These are phyloP conservation scores for Patella pellucida DNA, from an alignment of 2,888 invertebrate genomes.

Conservation along the genomic window DNA sequence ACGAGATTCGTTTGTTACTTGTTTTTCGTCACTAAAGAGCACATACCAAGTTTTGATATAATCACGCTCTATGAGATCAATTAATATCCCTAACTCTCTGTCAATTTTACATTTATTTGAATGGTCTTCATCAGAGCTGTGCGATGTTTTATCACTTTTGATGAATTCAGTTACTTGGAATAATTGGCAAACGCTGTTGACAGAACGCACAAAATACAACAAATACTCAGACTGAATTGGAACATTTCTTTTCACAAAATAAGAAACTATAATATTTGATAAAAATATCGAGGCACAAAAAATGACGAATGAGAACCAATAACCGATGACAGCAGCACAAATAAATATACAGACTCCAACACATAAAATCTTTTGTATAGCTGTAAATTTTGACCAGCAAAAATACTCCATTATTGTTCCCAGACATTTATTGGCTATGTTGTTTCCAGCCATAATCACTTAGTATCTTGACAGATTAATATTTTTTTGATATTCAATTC, in stretches of 20 bases:
- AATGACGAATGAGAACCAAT: background rate
- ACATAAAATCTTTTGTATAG: background rate
- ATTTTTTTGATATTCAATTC: no score
- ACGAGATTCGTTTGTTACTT: slow-evolving; percentile 45
- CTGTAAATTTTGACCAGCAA: background rate
- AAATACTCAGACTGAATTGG: background rate
- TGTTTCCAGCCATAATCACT: background rate
- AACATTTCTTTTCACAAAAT: background rate
- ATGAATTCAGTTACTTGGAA: no score
- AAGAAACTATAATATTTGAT: background rate
- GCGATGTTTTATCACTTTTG: no score
- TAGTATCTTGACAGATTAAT: no score
- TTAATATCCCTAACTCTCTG: slow-evolving; percentile 23
- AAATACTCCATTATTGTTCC: background rate
- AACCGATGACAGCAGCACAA: background rate
- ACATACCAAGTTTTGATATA: slow-evolving; percentile 58
- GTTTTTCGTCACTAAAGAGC: slow-evolving; percentile 43
- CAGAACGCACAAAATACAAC: background rate
- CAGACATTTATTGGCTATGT: background rate
- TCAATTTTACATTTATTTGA: slow-evolving; percentile 1
- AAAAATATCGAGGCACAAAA: background rate
- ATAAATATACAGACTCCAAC: background rate
- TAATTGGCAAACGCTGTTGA: background rate
- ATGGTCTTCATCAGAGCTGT: background rate
- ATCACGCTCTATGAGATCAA: slow-evolving; percentile 41